Conservation (phyloP, 2,113 vertebrate genomes). For the Aptenodytes forsteri region DNA sequence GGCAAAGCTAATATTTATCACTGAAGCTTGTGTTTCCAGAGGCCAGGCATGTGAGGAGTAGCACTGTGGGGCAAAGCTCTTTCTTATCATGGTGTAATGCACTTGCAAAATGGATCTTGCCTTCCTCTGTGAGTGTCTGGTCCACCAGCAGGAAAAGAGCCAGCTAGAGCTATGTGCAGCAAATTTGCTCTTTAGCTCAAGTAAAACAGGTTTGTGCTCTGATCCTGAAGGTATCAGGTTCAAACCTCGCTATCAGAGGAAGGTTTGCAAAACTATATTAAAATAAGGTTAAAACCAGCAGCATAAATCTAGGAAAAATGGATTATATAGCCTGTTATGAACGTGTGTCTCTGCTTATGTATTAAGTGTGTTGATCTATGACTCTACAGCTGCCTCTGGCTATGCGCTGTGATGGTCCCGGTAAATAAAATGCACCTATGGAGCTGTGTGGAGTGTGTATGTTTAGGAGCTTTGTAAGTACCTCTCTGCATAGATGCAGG, state of each 20-base stretch:
- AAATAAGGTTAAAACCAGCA: not conserved
- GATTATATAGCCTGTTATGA: not conserved
- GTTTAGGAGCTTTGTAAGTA: not conserved
- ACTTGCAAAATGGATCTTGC: not conserved
- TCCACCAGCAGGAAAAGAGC: not conserved
- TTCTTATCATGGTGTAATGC: not conserved
- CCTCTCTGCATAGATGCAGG: constrained; percentile 2
- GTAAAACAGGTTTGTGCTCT: not conserved
- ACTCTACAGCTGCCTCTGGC: not conserved
- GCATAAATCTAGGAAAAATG: not conserved
- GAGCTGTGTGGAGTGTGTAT: not conserved
- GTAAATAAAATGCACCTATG: not conserved
- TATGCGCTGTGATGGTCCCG: not conserved
- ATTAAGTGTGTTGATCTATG: not conserved
- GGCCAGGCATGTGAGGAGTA: not conserved
- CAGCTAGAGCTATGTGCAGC: not conserved
- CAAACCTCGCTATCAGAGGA: not conserved
- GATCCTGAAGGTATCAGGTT: not conserved
- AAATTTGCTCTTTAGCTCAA: not conserved
- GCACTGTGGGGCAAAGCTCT: not conserved
- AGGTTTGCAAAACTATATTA: not conserved
- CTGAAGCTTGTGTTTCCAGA: not conserved
- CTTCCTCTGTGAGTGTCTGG: not conserved
- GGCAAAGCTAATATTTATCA: not conserved
- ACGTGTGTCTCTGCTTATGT: not conserved